These are phyloP conservation scores for Narcine bancroftii DNA, from an alignment of 2,113 vertebrate genomes.

Conservation along the genomic window DNA sequence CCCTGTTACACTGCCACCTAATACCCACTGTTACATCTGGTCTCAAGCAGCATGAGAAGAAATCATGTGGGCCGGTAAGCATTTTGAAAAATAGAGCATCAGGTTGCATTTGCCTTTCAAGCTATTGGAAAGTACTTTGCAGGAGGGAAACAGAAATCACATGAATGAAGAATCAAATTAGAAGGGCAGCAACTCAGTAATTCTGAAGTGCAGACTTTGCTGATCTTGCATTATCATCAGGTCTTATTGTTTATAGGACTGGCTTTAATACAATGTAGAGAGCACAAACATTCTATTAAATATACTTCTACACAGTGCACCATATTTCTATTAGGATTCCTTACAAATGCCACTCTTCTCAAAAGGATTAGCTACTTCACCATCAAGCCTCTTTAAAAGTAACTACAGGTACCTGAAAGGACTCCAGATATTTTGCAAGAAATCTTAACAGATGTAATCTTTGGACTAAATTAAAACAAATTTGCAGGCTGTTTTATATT, in stretches of 20 bases:
- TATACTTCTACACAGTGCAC: background rate
- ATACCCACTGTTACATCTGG: background rate
- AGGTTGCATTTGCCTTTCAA: background rate
- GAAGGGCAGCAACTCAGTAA: background rate
- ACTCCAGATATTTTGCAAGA: background rate
- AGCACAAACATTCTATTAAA: background rate
- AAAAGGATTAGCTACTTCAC: background rate
- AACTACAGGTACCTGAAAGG: background rate
- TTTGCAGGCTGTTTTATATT: background rate
- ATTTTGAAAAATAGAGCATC: background rate
- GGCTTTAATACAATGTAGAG: background rate
- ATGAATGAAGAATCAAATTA: background rate
- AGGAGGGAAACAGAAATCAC: background rate
- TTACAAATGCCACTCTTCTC: background rate
- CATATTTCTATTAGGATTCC: background rate
- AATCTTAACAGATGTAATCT: too few species aligned
- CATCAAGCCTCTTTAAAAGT: background rate
- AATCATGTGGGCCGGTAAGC: background rate
- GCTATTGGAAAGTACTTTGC: background rate
- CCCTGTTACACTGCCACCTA: background rate
- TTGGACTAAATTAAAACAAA: background rate
- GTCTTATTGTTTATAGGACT: background rate
- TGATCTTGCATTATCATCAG: too few species aligned
- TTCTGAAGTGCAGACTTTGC: background rate
- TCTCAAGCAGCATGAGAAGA: background rate